Evolutionary conservation across 2,888 invertebrate genomes (phyloP).

Genomic region (Mythimna loreyi): DNA sequence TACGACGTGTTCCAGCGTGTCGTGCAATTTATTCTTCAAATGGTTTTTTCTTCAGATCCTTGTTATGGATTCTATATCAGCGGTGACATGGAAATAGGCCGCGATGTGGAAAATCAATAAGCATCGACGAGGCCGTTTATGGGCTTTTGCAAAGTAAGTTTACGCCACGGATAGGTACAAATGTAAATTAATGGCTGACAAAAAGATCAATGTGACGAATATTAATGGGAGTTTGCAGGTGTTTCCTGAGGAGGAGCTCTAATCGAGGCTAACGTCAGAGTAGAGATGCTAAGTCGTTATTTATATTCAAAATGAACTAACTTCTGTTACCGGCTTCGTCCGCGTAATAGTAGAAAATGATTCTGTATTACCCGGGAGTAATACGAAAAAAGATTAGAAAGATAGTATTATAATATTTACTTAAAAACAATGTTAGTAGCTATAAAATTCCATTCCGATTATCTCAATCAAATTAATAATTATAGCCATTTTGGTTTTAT

Average conservation of each 20-base stretch:
- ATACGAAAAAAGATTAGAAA: too few species aligned
- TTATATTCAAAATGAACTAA: neutral
- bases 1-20: conserved; percentile 69
- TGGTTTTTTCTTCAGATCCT: conserved; percentile 57
- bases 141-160: conserved; percentile 14
- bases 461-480: too few species aligned
- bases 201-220: conserved; percentile 20
- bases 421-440: too few species aligned
- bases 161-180: conserved; percentile 15
- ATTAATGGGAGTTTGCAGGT: conserved; percentile 19
- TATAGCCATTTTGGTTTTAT: too few species aligned
- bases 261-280: neutral
- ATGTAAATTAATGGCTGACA: conserved; percentile 29
- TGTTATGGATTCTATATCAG: conserved; percentile 37
- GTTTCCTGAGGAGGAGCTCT: neutral
- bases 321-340: too few species aligned
- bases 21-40: conserved; percentile 76
- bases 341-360: too few species aligned
- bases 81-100: conserved; percentile 11
- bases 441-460: too few species aligned
- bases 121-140: conserved; percentile 28
- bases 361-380: too few species aligned
- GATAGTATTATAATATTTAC: too few species aligned
- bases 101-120: conserved; percentile 30
- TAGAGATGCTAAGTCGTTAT: neutral